Base-by-base conservation (phyloP, 2,888 invertebrate genomes). In the Rotaria macrura region DNA sequence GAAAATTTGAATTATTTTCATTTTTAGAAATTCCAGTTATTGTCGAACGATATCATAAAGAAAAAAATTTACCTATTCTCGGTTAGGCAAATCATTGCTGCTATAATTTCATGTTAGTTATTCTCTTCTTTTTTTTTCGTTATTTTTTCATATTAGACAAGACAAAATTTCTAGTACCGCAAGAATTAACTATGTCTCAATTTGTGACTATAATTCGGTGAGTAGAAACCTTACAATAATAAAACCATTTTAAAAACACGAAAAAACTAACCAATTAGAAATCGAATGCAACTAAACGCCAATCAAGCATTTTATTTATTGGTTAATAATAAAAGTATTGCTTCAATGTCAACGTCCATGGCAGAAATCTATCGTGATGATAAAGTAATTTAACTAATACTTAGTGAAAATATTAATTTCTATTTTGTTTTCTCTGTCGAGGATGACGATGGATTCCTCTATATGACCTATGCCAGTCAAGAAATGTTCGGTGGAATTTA, bases 111-210 rank as follows among this genome's bases (percentile, higher is more conserved):
- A n/a, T n/a, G n/a, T n/a, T n/a, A n/a, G n/a, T n/a, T 40, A 1
- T 7, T 38, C 7, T 38, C 7, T 9, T 23, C 20, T 23, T 40
- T 1, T 25, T 6, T 43, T 12, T 79, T 12, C 25, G 1, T 34
- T 3, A 34, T 29, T 17, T 34, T 34, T 2, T 79, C 3, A 25
- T 79, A 49, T 90, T 95, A 90, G 95, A 95, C 90, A 95, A 95
- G 92, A 93, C 94, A 0, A 95, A 95, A 91, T 95, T 95, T 91
- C 91, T 96, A 89, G 95, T 96, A 25, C 96, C 95, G 3, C 94
- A 95, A 92, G 95, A 95, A 90, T 93, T 95, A 84, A 94, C 95
- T 0, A 94, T 95, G 93, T 95, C 95, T 84, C 95, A 95, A 91
- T 94, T 96, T 89, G 92, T 95, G 88, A 94, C 94, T 87, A 94